Evolutionary conservation across 2,113 vertebrate species (phyloP).

Genomic region (Zosterops borbonicus): DNA sequence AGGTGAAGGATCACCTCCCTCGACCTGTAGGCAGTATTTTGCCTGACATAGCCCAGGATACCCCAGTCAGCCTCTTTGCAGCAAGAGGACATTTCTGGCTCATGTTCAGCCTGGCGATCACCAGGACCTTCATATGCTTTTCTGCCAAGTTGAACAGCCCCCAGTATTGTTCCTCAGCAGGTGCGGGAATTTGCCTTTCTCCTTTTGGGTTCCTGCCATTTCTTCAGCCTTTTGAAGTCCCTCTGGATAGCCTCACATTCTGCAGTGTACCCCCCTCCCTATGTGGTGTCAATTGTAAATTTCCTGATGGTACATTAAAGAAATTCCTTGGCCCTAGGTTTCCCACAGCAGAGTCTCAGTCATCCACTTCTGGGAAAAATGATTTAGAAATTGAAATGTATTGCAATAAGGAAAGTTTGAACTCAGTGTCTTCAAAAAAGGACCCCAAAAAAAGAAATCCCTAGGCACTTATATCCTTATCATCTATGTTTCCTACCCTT

Average conservation of each 20-base stretch:
- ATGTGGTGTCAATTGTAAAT: background rate
- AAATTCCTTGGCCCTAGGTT: background rate
- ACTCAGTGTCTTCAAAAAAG: background rate
- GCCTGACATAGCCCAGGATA: background rate
- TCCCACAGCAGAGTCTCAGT: background rate
- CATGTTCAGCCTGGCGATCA: background rate
- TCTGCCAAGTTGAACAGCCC: background rate
- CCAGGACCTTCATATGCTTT: background rate
- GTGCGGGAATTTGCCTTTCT: background rate
- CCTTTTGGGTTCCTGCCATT: background rate
- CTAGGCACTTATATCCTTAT: background rate
- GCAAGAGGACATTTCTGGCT: background rate
- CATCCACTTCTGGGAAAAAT: background rate
- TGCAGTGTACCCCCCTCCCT: background rate
- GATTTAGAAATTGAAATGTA: background rate
- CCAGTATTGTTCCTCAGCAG: background rate
- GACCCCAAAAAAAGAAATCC: background rate
- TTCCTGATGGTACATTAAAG: background rate
- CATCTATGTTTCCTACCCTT: background rate
- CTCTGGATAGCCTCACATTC: background rate
- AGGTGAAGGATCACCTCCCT: background rate
- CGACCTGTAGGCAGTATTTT: fast-evolving
- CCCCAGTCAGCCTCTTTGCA: background rate
- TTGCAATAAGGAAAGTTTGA: background rate
- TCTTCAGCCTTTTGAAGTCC: background rate